Evolutionary conservation across 2,797 vertebrate genomes (phyloP).

Genomic region (Cuniculus paca): DNA sequence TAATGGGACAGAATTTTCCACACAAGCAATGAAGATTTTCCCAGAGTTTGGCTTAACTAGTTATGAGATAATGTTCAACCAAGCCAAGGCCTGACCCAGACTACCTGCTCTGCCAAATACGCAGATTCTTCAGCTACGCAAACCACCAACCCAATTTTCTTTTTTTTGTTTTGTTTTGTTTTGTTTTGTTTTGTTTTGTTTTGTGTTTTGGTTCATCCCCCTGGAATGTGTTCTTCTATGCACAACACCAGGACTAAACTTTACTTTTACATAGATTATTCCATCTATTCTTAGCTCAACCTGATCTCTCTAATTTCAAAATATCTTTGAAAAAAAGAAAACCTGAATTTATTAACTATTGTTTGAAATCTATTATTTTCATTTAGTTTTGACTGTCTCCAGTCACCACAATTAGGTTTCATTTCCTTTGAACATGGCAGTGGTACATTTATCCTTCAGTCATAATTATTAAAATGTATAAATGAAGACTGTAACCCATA

Average conservation of each 20-base stretch:
- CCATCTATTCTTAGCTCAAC: not conserved
- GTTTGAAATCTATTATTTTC: not conserved
- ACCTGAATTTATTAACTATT: not conserved
- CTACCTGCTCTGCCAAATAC: too few species aligned
- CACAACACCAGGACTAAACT: not conserved
- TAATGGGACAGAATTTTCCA: not conserved
- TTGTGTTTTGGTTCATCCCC: not conserved
- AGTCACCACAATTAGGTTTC: not conserved
- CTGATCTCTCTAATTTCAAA: not conserved
- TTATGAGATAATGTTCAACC: not conserved
- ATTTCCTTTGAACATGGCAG: not conserved
- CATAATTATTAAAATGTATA: not conserved
- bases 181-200: not conserved
- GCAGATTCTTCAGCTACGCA: not conserved
- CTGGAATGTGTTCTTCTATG: not conserved
- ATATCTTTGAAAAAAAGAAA: not conserved
- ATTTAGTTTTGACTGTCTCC: not conserved
- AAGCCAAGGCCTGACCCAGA: too few species aligned
- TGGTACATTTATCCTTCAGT: not conserved
- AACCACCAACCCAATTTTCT: not conserved
- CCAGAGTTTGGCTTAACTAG: not conserved
- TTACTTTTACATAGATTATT: not conserved
- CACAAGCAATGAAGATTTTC: not conserved
- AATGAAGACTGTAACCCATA: not conserved
- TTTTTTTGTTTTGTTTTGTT: not conserved